Evolutionary conservation across 2,797 vertebrate species (phyloP).

Genomic region (Erethizon dorsatum): DNA sequence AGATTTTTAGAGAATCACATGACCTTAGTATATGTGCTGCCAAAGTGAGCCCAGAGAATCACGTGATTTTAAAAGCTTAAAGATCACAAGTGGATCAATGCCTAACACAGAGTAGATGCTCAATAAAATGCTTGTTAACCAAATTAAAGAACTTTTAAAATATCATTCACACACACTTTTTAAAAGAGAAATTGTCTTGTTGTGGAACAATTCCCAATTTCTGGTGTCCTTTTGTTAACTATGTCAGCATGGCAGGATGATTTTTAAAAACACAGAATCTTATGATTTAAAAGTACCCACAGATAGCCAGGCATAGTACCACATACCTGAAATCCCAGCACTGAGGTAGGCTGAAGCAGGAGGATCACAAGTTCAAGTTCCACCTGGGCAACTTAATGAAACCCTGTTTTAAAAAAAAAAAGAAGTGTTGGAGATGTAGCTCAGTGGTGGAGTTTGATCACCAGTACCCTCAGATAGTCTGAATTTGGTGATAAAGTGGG

Average conservation of each 20-base stretch:
- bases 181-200: neutral
- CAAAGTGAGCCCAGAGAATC: no score
- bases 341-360: neutral
- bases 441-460: neutral
- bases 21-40: neutral
- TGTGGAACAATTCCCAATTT: neutral
- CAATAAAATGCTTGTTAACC: slow-evolving; percentile 8
- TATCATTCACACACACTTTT: neutral
- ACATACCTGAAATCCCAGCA: neutral
- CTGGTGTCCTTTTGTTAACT: neutral
- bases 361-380: neutral
- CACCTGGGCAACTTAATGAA: neutral
- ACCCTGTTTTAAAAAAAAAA: neutral
- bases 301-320: neutral
- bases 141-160: slow-evolving; percentile 61
- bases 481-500: neutral
- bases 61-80: neutral
- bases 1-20: neutral
- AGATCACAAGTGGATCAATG: slow-evolving; percentile 2
- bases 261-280: slow-evolving; percentile 42
- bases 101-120: neutral
- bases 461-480: neutral
- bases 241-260: neutral
- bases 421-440: neutral
- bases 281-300: slow-evolving; percentile 59